Conservation (phyloP, 2,797 vertebrate genomes). For the Coilia nasus region DNA sequence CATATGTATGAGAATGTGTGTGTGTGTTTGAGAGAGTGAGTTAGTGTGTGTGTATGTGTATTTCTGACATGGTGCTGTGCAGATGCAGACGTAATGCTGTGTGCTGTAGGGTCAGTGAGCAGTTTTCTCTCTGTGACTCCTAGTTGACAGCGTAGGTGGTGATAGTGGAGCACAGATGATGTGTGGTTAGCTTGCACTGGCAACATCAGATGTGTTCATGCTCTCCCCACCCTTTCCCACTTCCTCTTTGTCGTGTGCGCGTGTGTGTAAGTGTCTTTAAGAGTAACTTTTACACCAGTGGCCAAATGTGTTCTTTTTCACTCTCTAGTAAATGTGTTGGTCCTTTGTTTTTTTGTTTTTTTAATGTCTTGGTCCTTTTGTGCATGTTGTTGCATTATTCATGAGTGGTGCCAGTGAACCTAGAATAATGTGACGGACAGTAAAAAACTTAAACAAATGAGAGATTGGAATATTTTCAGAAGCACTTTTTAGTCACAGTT, state of each 20-base stretch:
- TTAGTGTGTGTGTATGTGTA: background rate
- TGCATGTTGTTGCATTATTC: background rate
- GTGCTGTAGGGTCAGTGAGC: background rate
- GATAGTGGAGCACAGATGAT: constrained; percentile 35
- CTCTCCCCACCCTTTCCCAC: constrained; percentile 82
- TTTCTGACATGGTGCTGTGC: background rate
- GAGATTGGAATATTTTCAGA: too few relatives aligned
- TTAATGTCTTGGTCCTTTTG: background rate
- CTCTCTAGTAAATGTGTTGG: background rate
- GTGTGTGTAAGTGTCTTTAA: constrained; percentile 31
- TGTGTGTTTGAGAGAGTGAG: background rate
- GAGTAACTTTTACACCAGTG: constrained; percentile 8
- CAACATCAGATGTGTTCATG: constrained; percentile 61
- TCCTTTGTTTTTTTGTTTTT: background rate
- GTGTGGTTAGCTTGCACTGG: constrained; percentile 65
- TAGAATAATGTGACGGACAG: too few relatives aligned
- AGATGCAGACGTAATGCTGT: background rate
- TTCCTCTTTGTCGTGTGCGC: constrained; percentile 73
- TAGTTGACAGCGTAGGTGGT: background rate
- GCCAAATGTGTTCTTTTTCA: background rate
- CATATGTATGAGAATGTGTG: background rate
- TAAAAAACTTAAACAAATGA: too few relatives aligned
- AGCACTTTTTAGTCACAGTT: too few relatives aligned
- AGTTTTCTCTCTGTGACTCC: background rate
- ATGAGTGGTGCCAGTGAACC: background rate